A percentile compares a stretch with the other conserved stretches of the same genome.
Evolutionary conservation across 2,797 vertebrate species (phyloP).

Genomic region (Phoxinus dragarum): DNA sequence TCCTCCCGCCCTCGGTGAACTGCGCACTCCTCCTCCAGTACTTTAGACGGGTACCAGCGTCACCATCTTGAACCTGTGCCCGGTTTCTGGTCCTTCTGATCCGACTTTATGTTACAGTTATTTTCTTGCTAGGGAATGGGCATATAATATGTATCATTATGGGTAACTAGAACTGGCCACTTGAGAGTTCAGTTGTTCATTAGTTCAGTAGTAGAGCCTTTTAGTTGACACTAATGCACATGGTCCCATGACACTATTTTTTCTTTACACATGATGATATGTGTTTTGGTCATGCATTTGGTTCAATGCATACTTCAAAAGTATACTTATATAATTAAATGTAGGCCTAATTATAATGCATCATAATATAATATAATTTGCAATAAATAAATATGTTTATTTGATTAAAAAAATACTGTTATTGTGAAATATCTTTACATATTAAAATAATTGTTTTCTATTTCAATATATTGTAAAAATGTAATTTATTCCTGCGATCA

Average conservation of each 20-base stretch:
- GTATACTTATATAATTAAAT: background rate
- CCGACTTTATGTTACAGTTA: slow-evolving; percentile 27
- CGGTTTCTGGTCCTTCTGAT: slow-evolving; percentile 53
- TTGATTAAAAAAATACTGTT: background rate
- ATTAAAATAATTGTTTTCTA: background rate
- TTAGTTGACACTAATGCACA: background rate
- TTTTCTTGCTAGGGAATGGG: slow-evolving; percentile 17
- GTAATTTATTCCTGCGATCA: too few relatives aligned
- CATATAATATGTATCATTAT: slow-evolving; percentile 24
- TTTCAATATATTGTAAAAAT: background rate
- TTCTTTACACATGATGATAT: background rate
- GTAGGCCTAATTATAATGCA: too few relatives aligned
- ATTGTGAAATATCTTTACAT: background rate
- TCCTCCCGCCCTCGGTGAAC: slow-evolving; percentile 35
- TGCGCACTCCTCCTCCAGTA: background rate
- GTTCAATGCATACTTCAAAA: background rate
- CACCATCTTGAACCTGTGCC: slow-evolving; percentile 58
- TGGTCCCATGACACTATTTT: background rate
- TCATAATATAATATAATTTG: background rate
- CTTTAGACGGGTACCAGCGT: slow-evolving; percentile 52
- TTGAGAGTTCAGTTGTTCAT: background rate
- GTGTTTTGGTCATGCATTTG: background rate
- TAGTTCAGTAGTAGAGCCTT: background rate
- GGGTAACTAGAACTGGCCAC: slow-evolving; percentile 13
- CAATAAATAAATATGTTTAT: background rate